Conservation (phyloP, 1,140 invertebrate species). For the Eupeodes corollae region DNA sequence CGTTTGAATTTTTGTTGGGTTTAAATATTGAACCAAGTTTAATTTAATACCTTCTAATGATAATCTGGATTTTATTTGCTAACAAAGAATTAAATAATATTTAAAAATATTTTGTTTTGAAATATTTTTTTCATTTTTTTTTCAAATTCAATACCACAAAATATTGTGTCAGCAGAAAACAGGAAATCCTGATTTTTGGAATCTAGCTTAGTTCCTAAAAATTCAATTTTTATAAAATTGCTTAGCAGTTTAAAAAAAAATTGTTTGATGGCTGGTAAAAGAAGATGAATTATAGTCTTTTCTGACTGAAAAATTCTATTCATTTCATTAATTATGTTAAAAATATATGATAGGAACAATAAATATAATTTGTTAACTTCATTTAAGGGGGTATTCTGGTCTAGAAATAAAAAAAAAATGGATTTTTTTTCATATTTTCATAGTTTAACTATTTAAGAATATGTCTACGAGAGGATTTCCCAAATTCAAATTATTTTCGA, state of each 20-base stretch:
- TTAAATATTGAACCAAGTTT: not conserved
- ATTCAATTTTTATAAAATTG: not conserved
- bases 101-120: not conserved
- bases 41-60: not conserved
- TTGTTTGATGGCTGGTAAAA: not conserved
- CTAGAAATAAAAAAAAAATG: too few species aligned
- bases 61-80: not conserved
- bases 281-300: not conserved
- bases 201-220: not conserved
- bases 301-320: slow-evolving; percentile 1
- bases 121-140: not conserved
- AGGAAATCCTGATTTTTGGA: not conserved
- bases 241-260: not conserved
- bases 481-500: too few species aligned
- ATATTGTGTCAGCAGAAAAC: not conserved
- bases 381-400: too few species aligned
- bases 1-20: not conserved
- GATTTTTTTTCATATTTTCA: too few species aligned
- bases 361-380: not conserved
- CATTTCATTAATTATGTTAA: not conserved
- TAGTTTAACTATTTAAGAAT: too few species aligned
- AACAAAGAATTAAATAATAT: not conserved
- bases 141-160: slow-evolving; percentile 1
- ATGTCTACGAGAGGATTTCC: too few species aligned
- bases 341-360: not conserved